Base-by-base conservation (phyloP, 2,797 vertebrate species). In the Girardinus metallicus region DNA sequence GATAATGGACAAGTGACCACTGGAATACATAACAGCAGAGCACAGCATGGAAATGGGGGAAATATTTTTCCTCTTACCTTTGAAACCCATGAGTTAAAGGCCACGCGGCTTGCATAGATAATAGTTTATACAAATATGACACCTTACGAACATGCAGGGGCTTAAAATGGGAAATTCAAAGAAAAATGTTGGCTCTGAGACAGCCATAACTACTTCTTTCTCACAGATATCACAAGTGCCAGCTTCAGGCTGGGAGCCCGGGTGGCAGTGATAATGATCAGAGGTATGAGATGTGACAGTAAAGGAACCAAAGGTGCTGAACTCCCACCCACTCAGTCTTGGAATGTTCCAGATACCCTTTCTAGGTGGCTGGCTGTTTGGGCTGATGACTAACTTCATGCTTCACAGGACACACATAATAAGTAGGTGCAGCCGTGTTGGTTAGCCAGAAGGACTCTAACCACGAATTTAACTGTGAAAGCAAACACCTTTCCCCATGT, bases 391-490 rank as follows among this genome's bases (percentile, higher is more conserved):
- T 87, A 88, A 90, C 89, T 81, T 81, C 87, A 86, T 77, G 87
- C 82, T 92, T 84, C 87, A 74, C 64, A 86, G 87, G 85, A 79
- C 81, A 83, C 75, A 74, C 74, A 80, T 86, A 86, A 91, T 91
- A 91, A 93, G 89, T 91, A 86, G 86, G 85, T 79, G 75, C 89
- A 94, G 91, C 91, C 92, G 82, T 85, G 85, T 90, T 92, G 87
- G 87, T 91, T 87, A 91, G 81, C 87, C 83, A 86, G 86, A 76
- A 90, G 88, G 89, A 85, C 84, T 78, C 81, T 43, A 49, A 82
- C 81, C 84, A 88, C 89, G 91, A 86, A 92, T 93, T 76, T 91
- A 85, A 92, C 86, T 78, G 81, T 78, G 81, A 92, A 89, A 84
- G 85, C 76, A 82, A 91, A 88, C 79, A 85, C 79, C 75, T 87